Evolutionary conservation across 2,113 vertebrate species (phyloP).

Genomic region (Aptenodytes forsteri): DNA sequence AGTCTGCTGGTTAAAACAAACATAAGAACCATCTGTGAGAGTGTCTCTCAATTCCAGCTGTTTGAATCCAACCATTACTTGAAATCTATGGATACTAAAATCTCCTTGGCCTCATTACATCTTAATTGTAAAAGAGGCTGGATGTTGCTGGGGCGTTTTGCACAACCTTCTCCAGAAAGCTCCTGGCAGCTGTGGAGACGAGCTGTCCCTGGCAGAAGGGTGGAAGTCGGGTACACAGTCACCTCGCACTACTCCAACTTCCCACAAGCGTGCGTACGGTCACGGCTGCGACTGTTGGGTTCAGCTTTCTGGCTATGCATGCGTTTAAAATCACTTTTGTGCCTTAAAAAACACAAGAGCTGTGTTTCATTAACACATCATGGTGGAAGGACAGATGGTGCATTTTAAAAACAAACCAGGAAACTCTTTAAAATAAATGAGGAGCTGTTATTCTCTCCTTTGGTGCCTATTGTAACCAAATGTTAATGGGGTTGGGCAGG

Average conservation of each 20-base stretch:
- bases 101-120: not conserved
- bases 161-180: not conserved
- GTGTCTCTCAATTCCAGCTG: not conserved
- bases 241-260: not conserved
- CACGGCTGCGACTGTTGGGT: slow-evolving; percentile 3
- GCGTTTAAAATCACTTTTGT: not conserved
- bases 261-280: not conserved
- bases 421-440: slow-evolving; percentile 45
- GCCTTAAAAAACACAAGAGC: not conserved
- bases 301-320: not conserved
- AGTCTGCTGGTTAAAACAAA: not conserved
- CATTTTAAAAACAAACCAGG: slow-evolving; percentile 34
- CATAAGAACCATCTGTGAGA: not conserved
- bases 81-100: not conserved
- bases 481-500: not conserved
- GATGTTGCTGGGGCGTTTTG: not conserved
- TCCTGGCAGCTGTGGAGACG: not conserved
- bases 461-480: slow-evolving; percentile 2
- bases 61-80: not conserved
- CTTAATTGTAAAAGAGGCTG: slow-evolving; percentile 4
- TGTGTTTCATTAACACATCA: not conserved
- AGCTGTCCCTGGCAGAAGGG: not conserved
- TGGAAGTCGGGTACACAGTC: not conserved
- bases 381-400: slow-evolving; percentile 48
- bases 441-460: slow-evolving; percentile 19